These are phyloP conservation scores for Sepioteuthis lessoniana DNA, from an alignment of 2,888 invertebrate genomes.

Conservation along the genomic window DNA sequence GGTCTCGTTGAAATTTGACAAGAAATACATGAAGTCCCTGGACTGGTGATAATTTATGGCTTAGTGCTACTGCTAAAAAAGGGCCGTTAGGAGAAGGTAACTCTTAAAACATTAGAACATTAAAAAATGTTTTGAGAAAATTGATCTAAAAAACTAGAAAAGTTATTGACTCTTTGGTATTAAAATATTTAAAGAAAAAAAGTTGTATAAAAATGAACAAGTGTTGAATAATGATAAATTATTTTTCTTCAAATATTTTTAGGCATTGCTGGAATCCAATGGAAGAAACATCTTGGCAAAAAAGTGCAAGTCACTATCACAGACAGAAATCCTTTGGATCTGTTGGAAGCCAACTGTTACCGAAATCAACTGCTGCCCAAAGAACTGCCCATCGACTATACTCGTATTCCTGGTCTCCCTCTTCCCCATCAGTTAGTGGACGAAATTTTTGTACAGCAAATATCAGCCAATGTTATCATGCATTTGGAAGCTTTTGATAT, in stretches of 20 bases:
- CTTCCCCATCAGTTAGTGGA: constrained; percentile 54
- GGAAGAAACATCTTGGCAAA: constrained; percentile 62
- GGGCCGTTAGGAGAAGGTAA: no score
- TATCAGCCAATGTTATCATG: constrained; percentile 60
- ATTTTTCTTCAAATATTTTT: neutral
- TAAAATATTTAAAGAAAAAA: no score
- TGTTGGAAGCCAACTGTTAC: constrained; percentile 56
- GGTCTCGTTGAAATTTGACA: no score
- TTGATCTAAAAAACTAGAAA: no score
- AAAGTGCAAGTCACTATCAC: constrained; percentile 61
- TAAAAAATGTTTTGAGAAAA: no score
- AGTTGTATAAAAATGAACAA: neutral
- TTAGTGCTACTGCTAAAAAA: no score
- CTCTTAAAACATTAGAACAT: no score
- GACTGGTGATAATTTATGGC: no score
- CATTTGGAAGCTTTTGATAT: constrained; percentile 66
- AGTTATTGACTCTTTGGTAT: no score
- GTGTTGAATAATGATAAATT: neutral
- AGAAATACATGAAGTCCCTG: no score
- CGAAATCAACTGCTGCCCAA: constrained; percentile 54
- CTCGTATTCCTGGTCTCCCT: constrained; percentile 56
- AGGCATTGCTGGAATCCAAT: constrained; percentile 65
- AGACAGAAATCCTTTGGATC: constrained; percentile 53
- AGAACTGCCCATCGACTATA: constrained; percentile 54
- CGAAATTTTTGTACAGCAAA: constrained; percentile 59